Base-by-base conservation (phyloP, 2,797 vertebrate species). In the Gallirallus australis region DNA sequence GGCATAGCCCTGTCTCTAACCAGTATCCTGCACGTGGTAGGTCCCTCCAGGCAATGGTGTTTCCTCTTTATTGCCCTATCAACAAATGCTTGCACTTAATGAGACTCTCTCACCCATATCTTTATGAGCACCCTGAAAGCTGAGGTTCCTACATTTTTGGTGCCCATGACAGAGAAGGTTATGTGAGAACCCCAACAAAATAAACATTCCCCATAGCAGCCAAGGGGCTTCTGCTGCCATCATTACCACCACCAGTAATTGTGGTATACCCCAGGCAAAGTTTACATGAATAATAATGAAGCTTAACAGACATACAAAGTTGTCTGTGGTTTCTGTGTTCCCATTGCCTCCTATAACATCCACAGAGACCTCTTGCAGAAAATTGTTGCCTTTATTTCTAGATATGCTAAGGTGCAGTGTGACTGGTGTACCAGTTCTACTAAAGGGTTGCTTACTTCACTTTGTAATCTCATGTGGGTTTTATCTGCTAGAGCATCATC, bases 51-150 rank as follows among this genome's bases (percentile, higher is more conserved):
- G 76, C 21, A 66, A 1, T 52, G 39, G 2, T 39, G 19, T 76
- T 66, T 52, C 5, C 16, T 57, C 37, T 63, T 39, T 24, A 10
- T 54, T 2, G 0, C 12, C 0, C 0, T 13, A 17, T 25, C 37
- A 50, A 9, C 60, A 31, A 1, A 45, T 61, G 13, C 40, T 57
- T 54, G 28, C 57, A 88, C 69, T 23, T 56, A 73, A 28, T 19
- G 12, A 53, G 18, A 11, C 23, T 72, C 11, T 54, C 15, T 37
- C 50, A 64, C 13, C n/a, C 0, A 0, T 27, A 3, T 30, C 17
- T 59, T 89, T 78, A 28, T 25, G n/a, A 63, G 28, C 60, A 56
- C 23, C 31, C 66, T 69, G 82, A 72, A 54, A 82, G 28, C 37
- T 57, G 30, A 31, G 25, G 52, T 35, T 73, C 50, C 9, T 31